Conservation (phyloP, 2,888 invertebrate species). For the Celastrina argiolus region DNA sequence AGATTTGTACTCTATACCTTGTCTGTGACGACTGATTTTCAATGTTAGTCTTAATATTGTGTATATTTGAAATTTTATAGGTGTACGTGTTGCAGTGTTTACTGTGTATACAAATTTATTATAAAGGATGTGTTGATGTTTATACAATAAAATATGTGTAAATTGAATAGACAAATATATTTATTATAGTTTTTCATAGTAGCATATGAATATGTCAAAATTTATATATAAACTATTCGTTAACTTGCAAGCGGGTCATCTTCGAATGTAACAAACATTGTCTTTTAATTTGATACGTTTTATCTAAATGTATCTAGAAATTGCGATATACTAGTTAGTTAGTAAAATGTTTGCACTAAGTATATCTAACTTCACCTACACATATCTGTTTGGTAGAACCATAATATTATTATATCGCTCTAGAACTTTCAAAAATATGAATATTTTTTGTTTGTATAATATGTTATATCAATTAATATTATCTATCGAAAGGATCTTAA, state of each 20-base stretch:
- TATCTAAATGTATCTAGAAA: no score
- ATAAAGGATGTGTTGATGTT: conserved; percentile 51
- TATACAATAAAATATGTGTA: conserved; percentile 39
- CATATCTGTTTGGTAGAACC: neutral
- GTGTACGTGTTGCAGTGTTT: conserved; percentile 49
- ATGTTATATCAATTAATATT: no score
- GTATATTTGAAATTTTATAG: conserved; percentile 55
- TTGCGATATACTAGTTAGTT: no score
- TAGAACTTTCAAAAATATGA: neutral
- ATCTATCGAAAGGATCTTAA: no score
- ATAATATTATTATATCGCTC: neutral
- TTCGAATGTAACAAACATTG: neutral
- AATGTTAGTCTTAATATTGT: conserved; percentile 56
- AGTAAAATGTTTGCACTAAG: neutral
- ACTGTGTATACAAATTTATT: conserved; percentile 57
- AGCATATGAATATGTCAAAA: conserved; percentile 26
- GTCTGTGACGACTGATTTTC: conserved; percentile 73
- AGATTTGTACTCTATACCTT: conserved; percentile 33
- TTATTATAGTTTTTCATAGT: conserved; percentile 27
- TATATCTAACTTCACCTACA: neutral
- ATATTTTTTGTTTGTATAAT: neutral
- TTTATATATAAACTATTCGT: neutral
- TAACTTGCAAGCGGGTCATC: neutral
- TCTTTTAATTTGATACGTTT: neutral
- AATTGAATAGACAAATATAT: conserved; percentile 26